phyloP scores from a whole-genome alignment of 2,888 invertebrate species.

The Acleris emargana region DNA sequence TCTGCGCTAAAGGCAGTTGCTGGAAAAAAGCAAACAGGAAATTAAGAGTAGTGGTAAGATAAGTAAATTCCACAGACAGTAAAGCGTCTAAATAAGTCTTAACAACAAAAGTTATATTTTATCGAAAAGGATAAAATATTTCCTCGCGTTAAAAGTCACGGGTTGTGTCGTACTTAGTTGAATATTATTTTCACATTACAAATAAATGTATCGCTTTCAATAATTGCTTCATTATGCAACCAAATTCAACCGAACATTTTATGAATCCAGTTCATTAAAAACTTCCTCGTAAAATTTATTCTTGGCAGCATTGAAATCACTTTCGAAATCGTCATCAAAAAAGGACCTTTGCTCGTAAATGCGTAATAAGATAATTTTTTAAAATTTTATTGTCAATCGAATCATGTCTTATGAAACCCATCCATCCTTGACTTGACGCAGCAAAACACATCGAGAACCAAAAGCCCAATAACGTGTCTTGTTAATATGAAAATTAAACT shows the following conservation, averaged over 20 bases:
- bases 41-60: no score
- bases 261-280: conserved; percentile 57
- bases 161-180: no score
- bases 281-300: conserved; percentile 57
- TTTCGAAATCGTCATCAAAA: conserved; percentile 74
- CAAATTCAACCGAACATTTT: conserved; percentile 41
- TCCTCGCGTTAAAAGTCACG: no score
- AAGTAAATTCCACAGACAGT: no score
- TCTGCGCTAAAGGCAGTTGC: neutral
- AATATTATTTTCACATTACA: no score
- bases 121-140: no score
- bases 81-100: no score
- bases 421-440: conserved; percentile 7
- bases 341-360: conserved; percentile 55
- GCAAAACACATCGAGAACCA: neutral
- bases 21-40: no score
- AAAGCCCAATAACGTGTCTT: neutral
- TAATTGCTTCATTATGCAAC: conserved; percentile 16
- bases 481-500: no score
- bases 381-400: conserved; percentile 33
- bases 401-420: conserved; percentile 27
- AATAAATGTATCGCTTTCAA: neutral
- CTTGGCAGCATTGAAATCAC: conserved; percentile 60
- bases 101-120: no score
- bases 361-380: conserved; percentile 44